Evolutionary conservation across 2,797 vertebrate species (phyloP).

Genomic region (Poecilia picta): DNA sequence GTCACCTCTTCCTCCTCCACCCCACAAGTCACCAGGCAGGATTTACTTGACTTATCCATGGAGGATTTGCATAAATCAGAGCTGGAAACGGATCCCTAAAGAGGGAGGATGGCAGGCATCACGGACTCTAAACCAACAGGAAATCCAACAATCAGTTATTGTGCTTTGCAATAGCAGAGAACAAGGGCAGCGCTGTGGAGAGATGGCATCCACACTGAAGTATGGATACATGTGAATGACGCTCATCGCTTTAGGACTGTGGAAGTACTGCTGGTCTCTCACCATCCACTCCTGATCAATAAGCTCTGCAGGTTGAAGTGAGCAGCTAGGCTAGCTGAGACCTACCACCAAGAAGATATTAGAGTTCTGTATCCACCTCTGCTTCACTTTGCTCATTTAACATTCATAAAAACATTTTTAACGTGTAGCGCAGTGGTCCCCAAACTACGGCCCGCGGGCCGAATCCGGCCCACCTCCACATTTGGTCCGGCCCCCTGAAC

Average conservation of each 20-base stretch:
- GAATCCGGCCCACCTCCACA: too few relatives aligned
- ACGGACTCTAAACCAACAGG: slow-evolving; percentile 24
- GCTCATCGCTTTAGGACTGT: background rate
- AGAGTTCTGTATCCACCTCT: background rate
- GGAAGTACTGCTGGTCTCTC: background rate
- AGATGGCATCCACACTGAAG: background rate
- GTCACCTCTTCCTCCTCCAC: slow-evolving; percentile 39
- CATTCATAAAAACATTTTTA: background rate
- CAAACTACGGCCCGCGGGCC: too few relatives aligned
- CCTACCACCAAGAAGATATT: background rate
- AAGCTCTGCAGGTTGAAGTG: background rate
- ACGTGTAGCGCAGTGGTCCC: too few relatives aligned
- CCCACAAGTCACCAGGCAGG: slow-evolving; percentile 39
- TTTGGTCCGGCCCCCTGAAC: too few relatives aligned
- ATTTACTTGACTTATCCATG: slow-evolving; percentile 56
- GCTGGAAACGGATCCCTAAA: slow-evolving; percentile 33
- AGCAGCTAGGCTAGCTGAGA: background rate
- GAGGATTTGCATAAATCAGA: slow-evolving; percentile 69
- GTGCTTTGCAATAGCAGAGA: slow-evolving; percentile 6
- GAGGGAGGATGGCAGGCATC: slow-evolving; percentile 10
- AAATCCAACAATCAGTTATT: slow-evolving; percentile 50
- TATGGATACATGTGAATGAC: background rate
- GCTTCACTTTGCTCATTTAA: background rate
- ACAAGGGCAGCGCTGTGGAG: background rate
- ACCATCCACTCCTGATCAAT: background rate